Conservation (phyloP, 2,888 invertebrate genomes). For the Eugnorisma glareosa region DNA sequence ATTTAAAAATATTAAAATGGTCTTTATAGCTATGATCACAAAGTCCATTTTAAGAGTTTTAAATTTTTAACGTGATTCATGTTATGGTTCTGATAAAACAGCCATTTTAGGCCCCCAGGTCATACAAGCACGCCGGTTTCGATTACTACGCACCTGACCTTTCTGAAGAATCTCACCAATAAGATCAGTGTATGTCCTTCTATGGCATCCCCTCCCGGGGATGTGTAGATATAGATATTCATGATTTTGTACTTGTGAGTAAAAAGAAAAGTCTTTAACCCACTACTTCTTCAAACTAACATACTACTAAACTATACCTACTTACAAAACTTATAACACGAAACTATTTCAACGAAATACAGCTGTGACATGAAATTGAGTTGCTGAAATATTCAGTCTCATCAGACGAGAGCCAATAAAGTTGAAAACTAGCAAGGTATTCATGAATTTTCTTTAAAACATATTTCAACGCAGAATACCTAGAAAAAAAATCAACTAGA, state of each 20-base stretch:
- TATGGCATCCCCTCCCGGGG: too few species aligned
- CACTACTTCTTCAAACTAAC: background rate
- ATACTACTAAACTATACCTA: background rate
- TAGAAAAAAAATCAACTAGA: background rate
- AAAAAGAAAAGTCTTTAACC: background rate
- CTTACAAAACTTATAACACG: background rate
- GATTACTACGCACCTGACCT: too few species aligned
- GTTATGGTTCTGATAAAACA: too few species aligned
- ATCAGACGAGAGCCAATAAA: slow-evolving; percentile 40
- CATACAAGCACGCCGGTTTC: too few species aligned
- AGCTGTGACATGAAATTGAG: slow-evolving; percentile 41
- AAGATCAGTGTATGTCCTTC: too few species aligned
- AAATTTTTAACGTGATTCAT: too few species aligned
- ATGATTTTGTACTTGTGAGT: background rate
- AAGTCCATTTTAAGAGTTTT: too few species aligned
- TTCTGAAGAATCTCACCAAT: too few species aligned
- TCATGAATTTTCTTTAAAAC: slow-evolving; percentile 12
- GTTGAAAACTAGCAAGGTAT: slow-evolving; percentile 19
- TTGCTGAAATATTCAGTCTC: slow-evolving; percentile 51
- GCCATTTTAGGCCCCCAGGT: too few species aligned
- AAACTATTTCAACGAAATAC: slow-evolving; percentile 34
- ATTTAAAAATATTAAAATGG: too few species aligned
- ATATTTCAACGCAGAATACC: background rate
- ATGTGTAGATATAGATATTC: too few species aligned
- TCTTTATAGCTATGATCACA: too few species aligned